Base-by-base conservation (phyloP, 2,888 invertebrate species). In the Neocrepidodera transversa region DNA sequence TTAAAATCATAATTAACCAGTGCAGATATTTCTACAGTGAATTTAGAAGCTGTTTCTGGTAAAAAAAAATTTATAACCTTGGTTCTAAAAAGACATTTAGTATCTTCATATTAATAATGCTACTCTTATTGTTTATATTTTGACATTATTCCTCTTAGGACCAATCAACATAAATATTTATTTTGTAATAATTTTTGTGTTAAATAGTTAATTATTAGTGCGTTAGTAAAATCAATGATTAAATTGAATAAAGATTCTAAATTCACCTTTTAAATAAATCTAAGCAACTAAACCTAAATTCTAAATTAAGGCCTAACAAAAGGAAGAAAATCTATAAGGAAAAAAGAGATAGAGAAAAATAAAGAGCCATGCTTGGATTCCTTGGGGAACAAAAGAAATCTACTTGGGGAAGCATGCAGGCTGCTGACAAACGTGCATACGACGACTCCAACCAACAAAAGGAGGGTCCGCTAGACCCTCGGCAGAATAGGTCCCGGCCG, bases 401-500 rank as follows among this genome's bases (percentile, higher is more conserved):
- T 62, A 54, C 54, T 35, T 35, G 64, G 62, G 64, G 67, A 58
- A 51, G 65, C 75, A 75, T 74, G 75, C 74, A 70, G 68, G 70
- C 68, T 69, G 62, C 65, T 70, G 71, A 75, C 74, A 74, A 72
- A 73, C 75, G 74, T 75, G 74, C 75, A 74, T 74, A 73, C 72
- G 70, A 66, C 69, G 71, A 71, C 69, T 68, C 70, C 68, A 71
- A 67, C 66, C 63, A 65, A 64, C 59, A 49, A 56, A 59, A 56
- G 60, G 48, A 64, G 66, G 67, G 67, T 67, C 63, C 62, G 57
- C 55, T 63, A 60, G 68, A 68, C 69, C 69, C 69, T 65, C 68
- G 70, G 78, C 80, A 80, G 80, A 80, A 79, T 79, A 80, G 80
- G 80, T 80, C 78, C 79, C 78, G 79, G 80, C 78, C 79, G 80